These are phyloP conservation scores for Semicossyphus pulcher DNA, from an alignment of 2,113 vertebrate genomes.

Conservation along the genomic window DNA sequence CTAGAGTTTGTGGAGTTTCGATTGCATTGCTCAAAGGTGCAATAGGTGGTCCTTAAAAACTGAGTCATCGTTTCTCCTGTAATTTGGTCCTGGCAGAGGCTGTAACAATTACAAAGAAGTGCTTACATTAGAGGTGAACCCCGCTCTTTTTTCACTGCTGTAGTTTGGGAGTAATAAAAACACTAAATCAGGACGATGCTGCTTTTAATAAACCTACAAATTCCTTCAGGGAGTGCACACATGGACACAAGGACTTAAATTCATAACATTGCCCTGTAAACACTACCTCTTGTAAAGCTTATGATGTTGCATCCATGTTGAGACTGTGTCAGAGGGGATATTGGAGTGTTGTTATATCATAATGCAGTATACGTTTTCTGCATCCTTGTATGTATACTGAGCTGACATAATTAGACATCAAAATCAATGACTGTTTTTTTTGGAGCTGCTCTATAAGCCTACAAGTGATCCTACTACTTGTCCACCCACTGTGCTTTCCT, in stretches of 20 bases:
- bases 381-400: neutral
- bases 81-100: neutral
- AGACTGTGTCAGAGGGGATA: neutral
- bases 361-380: neutral
- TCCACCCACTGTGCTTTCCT: neutral
- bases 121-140: neutral
- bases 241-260: neutral
- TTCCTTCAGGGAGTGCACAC: neutral
- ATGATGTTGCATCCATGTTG: neutral
- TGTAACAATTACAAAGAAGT: no score
- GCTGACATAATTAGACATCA: neutral
- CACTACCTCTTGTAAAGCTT: neutral
- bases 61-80: neutral
- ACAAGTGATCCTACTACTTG: constrained; percentile 8
- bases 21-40: neutral
- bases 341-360: neutral
- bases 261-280: no score
- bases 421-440: neutral
- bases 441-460: neutral
- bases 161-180: no score
- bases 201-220: neutral
- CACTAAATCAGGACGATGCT: no score
- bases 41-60: neutral
- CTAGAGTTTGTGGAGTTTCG: neutral
- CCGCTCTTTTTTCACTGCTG: no score